phyloP scores from a whole-genome alignment of 2,797 vertebrate genomes.

The Furcifer pardalis region DNA sequence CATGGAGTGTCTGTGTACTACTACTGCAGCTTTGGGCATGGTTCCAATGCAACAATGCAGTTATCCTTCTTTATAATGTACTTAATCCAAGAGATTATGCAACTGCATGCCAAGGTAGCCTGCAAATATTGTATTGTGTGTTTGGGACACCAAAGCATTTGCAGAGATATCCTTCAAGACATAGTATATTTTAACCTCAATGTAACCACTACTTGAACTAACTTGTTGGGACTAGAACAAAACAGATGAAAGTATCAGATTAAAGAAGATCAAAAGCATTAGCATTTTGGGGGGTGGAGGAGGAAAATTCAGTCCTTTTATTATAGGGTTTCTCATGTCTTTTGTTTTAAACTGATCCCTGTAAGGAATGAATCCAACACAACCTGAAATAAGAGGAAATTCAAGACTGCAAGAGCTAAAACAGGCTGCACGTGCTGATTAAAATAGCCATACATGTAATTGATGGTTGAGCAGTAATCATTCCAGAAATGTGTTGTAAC shows the following conservation, averaged over 20 bases:
- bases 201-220: slow-evolving; percentile 50
- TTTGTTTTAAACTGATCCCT: background rate
- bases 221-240: slow-evolving; percentile 50
- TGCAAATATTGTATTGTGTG: slow-evolving; percentile 30
- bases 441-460: background rate
- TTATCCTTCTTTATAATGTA: background rate
- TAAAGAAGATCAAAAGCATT: slow-evolving; percentile 43
- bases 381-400: background rate
- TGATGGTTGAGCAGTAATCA: background rate
- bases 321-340: background rate
- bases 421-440: background rate
- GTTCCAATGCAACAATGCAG: background rate
- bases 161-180: slow-evolving; percentile 36
- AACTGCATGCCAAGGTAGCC: slow-evolving; percentile 34
- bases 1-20: background rate
- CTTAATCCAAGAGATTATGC: slow-evolving; percentile 29
- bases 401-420: background rate
- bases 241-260: slow-evolving; percentile 26
- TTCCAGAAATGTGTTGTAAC: background rate
- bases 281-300: slow-evolving; percentile 8
- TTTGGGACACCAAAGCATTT: slow-evolving; percentile 45
- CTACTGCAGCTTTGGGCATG: background rate
- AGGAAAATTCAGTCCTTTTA: background rate
- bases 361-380: too few relatives aligned
- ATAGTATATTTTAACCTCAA: slow-evolving; percentile 42